Evolutionary conservation across 92 coral and sea anemone species (phyloP).

Genomic region (Porites rus): DNA sequence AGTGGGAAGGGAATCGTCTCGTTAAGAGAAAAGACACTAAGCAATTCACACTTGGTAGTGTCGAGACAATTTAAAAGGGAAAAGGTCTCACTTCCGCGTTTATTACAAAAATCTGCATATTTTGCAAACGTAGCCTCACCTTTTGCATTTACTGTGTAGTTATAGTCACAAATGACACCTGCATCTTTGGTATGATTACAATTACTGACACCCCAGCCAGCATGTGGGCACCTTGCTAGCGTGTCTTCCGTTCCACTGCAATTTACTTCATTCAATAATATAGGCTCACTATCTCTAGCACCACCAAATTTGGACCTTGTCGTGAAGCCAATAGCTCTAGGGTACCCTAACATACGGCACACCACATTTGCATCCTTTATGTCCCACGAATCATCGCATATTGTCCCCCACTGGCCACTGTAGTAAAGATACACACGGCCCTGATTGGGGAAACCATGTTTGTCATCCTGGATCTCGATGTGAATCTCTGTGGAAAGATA

Average conservation of each 20-base stretch:
- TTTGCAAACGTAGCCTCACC: neutral
- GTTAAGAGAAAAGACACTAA: too few species aligned
- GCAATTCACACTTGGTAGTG: too few species aligned
- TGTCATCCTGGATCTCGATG: constrained; percentile 34
- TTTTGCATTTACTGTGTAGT: constrained; percentile 39
- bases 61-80: too few species aligned
- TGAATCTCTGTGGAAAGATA: neutral
- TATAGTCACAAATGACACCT: constrained; percentile 66
- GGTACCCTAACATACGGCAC: constrained; percentile 71
- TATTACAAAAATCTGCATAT: too few species aligned
- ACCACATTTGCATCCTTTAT: constrained; percentile 64
- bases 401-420: constrained; percentile 58
- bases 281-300: constrained; percentile 37
- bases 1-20: too few species aligned
- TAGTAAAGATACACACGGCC: constrained; percentile 63
- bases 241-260: constrained; percentile 73
- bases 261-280: constrained; percentile 69
- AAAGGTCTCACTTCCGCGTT: too few species aligned
- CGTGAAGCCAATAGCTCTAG: constrained; percentile 18
- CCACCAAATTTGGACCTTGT: constrained; percentile 29
- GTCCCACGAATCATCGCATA: constrained; percentile 69
- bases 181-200: constrained; percentile 77
- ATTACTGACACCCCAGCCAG: constrained; percentile 44
- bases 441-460: constrained; percentile 13
- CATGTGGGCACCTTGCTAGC: constrained; percentile 57